Percentiles rank a stretch among this genome's conserved stretches.
These are phyloP conservation scores for Coelinius sp. DNA, from an alignment of 2,888 invertebrate species.

Conservation along the genomic window DNA sequence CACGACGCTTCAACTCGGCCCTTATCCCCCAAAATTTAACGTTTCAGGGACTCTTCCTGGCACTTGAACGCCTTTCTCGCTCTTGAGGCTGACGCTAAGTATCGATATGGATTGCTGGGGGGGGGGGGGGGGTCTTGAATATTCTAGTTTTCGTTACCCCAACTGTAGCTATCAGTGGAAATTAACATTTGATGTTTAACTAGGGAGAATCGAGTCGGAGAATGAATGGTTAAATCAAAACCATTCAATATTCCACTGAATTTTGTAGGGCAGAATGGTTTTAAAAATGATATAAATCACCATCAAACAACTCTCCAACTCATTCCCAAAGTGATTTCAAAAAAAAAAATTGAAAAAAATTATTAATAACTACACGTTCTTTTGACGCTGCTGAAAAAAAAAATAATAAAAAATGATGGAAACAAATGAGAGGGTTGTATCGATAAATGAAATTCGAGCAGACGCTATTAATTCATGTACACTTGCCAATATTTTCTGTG, in stretches of 20 bases:
- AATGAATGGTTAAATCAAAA: neutral
- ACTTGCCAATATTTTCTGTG: slow-evolving; percentile 39
- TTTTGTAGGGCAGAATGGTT: neutral
- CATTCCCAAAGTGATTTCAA: neutral
- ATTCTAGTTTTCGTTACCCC: slow-evolving; percentile 30
- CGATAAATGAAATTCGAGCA: slow-evolving; percentile 43
- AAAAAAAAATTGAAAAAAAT: slow-evolving; percentile 3
- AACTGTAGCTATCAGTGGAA: neutral
- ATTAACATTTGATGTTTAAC: neutral
- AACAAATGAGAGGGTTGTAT: slow-evolving; percentile 29
- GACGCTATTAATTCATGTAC: slow-evolving; percentile 37
- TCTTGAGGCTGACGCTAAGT: slow-evolving; percentile 33
- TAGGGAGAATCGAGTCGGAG: neutral
- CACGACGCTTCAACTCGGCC: slow-evolving; percentile 48
- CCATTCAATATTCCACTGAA: neutral
- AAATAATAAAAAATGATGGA: slow-evolving; percentile 25
- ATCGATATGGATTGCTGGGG: slow-evolving; percentile 23
- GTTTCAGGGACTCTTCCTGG: slow-evolving; percentile 11
- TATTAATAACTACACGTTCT: slow-evolving; percentile 16
- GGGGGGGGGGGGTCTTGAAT: slow-evolving; percentile 35
- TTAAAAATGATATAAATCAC: neutral
- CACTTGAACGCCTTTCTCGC: slow-evolving; percentile 6
- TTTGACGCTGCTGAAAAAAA: neutral
- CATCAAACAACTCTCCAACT: neutral
- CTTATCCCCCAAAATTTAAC: slow-evolving; percentile 45